phyloP scores from a whole-genome alignment of 2,797 vertebrate genomes.

The Siniperca scherzeri region DNA sequence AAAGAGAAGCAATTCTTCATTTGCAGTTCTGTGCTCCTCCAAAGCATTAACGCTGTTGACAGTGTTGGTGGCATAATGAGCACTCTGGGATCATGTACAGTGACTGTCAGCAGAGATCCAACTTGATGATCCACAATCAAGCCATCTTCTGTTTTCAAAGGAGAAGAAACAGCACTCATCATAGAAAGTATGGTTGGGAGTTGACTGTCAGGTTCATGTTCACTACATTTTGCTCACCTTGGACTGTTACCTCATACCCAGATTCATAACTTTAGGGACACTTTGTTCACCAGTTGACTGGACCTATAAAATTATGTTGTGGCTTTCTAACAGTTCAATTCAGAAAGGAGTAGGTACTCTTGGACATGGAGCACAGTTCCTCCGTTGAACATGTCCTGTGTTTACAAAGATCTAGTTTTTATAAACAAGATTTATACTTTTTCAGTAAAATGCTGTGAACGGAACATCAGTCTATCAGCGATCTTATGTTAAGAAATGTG shows the following conservation, averaged over 20 bases:
- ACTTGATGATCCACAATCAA: conserved; percentile 13
- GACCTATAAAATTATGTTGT: conserved; percentile 16
- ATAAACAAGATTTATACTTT: conserved; percentile 35
- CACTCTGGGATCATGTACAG: conserved; percentile 36
- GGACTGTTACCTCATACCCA: conserved; percentile 42
- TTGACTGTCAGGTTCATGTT: conserved; percentile 36
- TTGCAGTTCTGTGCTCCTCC: conserved; percentile 25
- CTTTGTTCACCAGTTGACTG: conserved; percentile 25
- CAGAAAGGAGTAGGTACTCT: conserved; percentile 28
- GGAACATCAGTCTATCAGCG: conserved; percentile 4
- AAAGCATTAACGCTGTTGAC: conserved; percentile 29
- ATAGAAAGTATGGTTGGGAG: neutral
- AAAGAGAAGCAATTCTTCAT: conserved; percentile 41
- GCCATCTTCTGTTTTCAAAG: conserved; percentile 19
- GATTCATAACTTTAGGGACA: conserved; percentile 16
- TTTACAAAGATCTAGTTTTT: conserved; percentile 65
- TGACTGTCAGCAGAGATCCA: conserved; percentile 39
- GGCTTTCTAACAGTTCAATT: conserved; percentile 30
- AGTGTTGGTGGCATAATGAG: conserved; percentile 15
- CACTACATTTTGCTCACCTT: conserved; percentile 23
- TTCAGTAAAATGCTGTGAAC: conserved; percentile 41
- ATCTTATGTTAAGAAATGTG: conserved; percentile 42
- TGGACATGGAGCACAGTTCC: conserved; percentile 16
- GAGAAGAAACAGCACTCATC: conserved; percentile 31
- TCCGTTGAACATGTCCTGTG: conserved; percentile 19